phyloP scores from a whole-genome alignment of 1,140 invertebrate species.

The Drosophila cardini region DNA sequence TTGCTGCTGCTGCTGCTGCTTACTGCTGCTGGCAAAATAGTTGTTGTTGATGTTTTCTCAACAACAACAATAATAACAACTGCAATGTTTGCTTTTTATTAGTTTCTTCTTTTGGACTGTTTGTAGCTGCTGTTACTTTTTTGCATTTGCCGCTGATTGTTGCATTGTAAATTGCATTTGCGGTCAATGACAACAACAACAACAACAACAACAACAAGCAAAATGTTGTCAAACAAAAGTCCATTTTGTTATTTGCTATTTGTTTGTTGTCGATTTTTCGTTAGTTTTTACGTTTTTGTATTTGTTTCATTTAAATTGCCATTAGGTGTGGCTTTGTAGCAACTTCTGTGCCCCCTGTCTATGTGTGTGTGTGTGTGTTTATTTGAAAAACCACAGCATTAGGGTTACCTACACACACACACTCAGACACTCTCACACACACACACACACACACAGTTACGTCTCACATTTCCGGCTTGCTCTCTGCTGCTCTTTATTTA shows the following conservation, averaged over 20 bases:
- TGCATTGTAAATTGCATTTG: conserved; percentile 78
- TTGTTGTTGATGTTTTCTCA: conserved; percentile 40
- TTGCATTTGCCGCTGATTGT: conserved; percentile 67
- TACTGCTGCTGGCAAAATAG: conserved; percentile 47
- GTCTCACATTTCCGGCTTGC: conserved; percentile 51
- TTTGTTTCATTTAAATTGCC: conserved; percentile 73
- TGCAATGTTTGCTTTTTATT: conserved; percentile 62
- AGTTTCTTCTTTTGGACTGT: conserved; percentile 45
- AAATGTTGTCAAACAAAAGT: conserved; percentile 22
- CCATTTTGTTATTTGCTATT: conserved; percentile 29
- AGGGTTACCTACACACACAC: conserved; percentile 44
- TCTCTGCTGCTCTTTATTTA: conserved; percentile 22
- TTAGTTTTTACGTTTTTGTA: conserved; percentile 28
- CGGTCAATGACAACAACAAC: conserved; percentile 46
- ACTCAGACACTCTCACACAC: conserved; percentile 54
- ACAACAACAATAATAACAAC: conserved; percentile 9
- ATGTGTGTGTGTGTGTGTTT: conserved; percentile 4
- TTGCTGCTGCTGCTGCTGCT: conserved; percentile 31
- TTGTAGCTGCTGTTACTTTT: conserved; percentile 6
- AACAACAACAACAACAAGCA: conserved; percentile 13
- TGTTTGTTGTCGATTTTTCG: conserved; percentile 25
- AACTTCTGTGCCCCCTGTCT: conserved; percentile 13
- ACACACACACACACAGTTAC: conserved; percentile 16
- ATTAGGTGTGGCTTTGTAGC: conserved; percentile 66
- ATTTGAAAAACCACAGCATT: conserved; percentile 63